A percentile compares a stretch with the other conserved stretches of the same genome.
These are phyloP conservation scores for Typhlichthys subterraneus DNA, from an alignment of 2,797 vertebrate genomes.

Conservation along the genomic window DNA sequence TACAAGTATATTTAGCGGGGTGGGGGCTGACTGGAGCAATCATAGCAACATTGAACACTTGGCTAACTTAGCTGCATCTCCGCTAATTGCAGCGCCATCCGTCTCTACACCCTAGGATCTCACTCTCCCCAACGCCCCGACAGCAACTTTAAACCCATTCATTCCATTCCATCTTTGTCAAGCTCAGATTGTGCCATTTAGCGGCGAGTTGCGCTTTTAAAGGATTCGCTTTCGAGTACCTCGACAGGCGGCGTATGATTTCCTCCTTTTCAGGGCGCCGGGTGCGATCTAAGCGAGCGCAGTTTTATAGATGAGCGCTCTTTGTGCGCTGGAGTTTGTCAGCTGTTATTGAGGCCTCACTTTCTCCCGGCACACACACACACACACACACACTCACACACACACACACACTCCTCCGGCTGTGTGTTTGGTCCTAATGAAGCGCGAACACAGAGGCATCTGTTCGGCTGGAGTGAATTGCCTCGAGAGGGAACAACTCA, in stretches of 20 bases:
- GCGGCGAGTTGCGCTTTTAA: constrained; percentile 14
- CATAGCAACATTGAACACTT: constrained; percentile 51
- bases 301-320: constrained; percentile 50
- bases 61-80: constrained; percentile 45
- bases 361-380: constrained; percentile 12
- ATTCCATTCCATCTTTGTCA: constrained; percentile 36
- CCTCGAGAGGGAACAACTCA: constrained; percentile 52
- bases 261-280: constrained; percentile 24
- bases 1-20: neutral
- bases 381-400: constrained; percentile 1
- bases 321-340: constrained; percentile 48
- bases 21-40: constrained; percentile 40
- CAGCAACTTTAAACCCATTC: constrained; percentile 44
- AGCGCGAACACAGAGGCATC: constrained; percentile 60
- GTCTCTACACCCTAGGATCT: constrained; percentile 33
- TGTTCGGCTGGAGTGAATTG: constrained; percentile 59
- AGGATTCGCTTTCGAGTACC: constrained; percentile 6
- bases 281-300: constrained; percentile 19
- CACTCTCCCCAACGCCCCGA: constrained; percentile 26
- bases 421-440: constrained; percentile 67
- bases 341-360: constrained; percentile 39
- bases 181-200: constrained; percentile 38
- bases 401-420: constrained; percentile 57
- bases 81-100: constrained; percentile 58
- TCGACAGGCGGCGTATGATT: constrained; percentile 19